These are phyloP conservation scores for Pararge aegeria DNA, from an alignment of 1,140 invertebrate genomes.

Conservation along the genomic window DNA sequence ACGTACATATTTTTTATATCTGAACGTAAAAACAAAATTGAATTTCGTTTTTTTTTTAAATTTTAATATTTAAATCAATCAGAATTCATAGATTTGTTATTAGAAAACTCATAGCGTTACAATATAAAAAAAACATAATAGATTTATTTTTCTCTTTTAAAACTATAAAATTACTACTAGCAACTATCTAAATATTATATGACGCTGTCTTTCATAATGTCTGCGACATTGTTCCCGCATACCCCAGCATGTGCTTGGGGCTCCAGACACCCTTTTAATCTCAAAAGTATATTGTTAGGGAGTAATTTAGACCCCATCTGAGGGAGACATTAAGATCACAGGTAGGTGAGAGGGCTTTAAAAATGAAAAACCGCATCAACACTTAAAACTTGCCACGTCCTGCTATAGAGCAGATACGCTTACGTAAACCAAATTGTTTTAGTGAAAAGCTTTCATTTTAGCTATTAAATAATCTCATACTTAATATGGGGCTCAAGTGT, in stretches of 20 bases:
- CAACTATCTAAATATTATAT: conserved; percentile 23
- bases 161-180: conserved; percentile 5
- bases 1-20: too few relatives aligned
- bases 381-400: conserved; percentile 13
- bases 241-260: conserved; percentile 43
- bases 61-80: too few relatives aligned
- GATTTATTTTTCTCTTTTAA: neutral
- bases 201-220: conserved; percentile 29
- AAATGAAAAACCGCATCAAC: conserved; percentile 22
- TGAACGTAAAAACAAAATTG: too few relatives aligned
- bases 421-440: neutral
- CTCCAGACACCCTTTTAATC: conserved; percentile 71
- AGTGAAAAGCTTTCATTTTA: too few relatives aligned
- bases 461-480: too few relatives aligned
- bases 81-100: too few relatives aligned
- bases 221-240: conserved; percentile 40
- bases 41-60: too few relatives aligned
- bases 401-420: neutral
- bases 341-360: conserved; percentile 44
- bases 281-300: conserved; percentile 65
- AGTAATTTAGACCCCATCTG: conserved; percentile 71
- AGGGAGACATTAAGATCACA: conserved; percentile 48
- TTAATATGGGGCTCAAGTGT: too few relatives aligned
- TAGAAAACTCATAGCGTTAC: too few relatives aligned
- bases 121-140: too few relatives aligned